Percentiles rank a stretch among this genome's conserved stretches.
phyloP scores from a whole-genome alignment of 2,113 vertebrate genomes.

The Alaudala cheleensis region DNA sequence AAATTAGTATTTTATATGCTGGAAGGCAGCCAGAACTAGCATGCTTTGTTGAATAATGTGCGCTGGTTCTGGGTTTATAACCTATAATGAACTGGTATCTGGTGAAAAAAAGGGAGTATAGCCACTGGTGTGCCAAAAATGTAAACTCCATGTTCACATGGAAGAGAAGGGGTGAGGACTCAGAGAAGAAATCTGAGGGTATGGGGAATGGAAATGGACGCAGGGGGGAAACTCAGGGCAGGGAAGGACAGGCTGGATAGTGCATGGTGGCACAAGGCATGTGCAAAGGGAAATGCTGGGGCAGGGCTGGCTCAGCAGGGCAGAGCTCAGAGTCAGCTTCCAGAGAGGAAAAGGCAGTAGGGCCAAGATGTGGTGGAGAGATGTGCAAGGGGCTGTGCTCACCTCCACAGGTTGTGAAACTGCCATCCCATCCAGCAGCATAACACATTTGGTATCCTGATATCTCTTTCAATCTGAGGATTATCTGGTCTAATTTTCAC shows the following conservation, averaged over 20 bases:
- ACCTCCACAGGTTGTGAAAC: neutral
- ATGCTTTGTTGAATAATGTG: neutral
- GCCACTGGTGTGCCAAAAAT: neutral
- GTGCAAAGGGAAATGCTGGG: rapidly evolving
- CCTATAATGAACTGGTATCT: neutral
- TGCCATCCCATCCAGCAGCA: no score
- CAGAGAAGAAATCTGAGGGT: neutral
- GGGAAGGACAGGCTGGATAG: neutral
- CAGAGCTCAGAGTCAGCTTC: neutral
- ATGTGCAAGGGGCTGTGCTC: neutral
- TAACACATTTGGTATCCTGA: neutral
- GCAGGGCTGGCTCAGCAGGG: neutral
- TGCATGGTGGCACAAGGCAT: rapidly evolving
- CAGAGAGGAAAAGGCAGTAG: rapidly evolving
- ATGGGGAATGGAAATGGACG: neutral
- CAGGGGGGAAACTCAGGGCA: neutral
- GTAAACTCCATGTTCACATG: neutral
- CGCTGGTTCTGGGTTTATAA: neutral
- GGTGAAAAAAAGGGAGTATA: neutral
- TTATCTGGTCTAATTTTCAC: neutral
- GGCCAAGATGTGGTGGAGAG: rapidly evolving
- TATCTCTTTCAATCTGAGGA: neutral
- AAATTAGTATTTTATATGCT: constrained; percentile 3
- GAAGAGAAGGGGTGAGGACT: neutral
- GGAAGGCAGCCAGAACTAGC: neutral